A percentile compares a stretch with the other conserved stretches of the same genome.
These are phyloP conservation scores for Mesocricetus auratus DNA, from an alignment of 2,113 vertebrate genomes.

Conservation along the genomic window DNA sequence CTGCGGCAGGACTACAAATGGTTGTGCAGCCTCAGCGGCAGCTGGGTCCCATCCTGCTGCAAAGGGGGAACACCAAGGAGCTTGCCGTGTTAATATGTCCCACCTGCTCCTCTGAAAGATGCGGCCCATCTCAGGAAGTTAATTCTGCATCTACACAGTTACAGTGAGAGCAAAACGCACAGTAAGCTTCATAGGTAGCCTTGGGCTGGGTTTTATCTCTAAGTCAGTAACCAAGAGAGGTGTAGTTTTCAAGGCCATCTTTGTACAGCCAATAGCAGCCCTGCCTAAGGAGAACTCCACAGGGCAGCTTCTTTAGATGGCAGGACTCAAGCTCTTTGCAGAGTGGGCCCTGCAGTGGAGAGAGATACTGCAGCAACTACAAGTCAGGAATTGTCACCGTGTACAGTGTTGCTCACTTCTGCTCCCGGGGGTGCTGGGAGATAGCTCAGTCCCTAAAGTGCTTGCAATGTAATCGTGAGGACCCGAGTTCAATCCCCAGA, in stretches of 20 bases:
- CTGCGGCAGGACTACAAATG: not conserved
- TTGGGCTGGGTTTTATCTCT: not conserved
- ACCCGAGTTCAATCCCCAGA: not conserved
- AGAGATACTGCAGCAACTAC: rapidly evolving
- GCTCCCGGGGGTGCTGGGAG: not conserved
- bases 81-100: not conserved
- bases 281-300: not conserved
- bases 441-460: not conserved
- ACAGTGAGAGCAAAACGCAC: not conserved
- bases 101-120: not conserved
- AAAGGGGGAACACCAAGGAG: not conserved
- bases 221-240: not conserved
- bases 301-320: not conserved
- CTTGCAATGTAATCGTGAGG: not conserved
- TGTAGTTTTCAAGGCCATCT: not conserved
- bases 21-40: not conserved
- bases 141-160: not conserved
- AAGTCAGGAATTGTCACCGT: not conserved
- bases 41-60: not conserved
- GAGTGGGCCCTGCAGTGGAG: no score
- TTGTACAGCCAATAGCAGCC: not conserved
- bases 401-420: not conserved
- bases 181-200: not conserved
- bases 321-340: not conserved
- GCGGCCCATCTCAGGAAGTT: not conserved